Evolutionary conservation across 2,888 invertebrate genomes (phyloP), one percentile per base, ranked within the genome.

Genomic region (Mesorhabditis sp.): DNA sequence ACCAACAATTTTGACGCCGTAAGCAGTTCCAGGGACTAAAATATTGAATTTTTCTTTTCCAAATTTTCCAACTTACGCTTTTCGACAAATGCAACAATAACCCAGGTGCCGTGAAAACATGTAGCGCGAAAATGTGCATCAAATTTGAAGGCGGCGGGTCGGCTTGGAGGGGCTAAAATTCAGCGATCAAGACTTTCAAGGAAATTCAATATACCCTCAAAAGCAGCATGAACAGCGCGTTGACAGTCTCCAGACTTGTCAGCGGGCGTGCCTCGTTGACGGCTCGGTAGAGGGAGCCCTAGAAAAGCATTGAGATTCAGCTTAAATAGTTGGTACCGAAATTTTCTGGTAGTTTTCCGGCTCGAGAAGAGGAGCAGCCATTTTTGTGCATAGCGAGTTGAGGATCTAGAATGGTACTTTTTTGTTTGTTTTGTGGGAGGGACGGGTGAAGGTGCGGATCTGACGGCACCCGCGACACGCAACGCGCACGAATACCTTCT

Each of bases 301-400:
- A 71, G 45, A 68, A 61, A 50, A 41, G n/a, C 65, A 65, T 65
- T 43, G 42, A 15, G 44, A 43, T 4, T 13, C 3, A 65, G 15
- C 41, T 65, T 41, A 15, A 65, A 65, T 65, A 50, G n/a, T 13
- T 10, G 42, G 15, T 63, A 72, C 92, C 92, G 77, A 92, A 89
- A 88, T 92, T 90, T 92, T 87, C 92, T 70, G 68, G 68, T 77
- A 79, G 58, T 72, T 73, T 10, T 67, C 69, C 7, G 70, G 64
- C 5, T 77, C 75, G 28, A 73, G 71, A 5, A 82, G 72, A 5
- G 73, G 64, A 7, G 73, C 64, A 62, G 62, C 71, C 72, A 81
- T 78, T 70, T 84, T 84, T 4, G 68, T 62, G 64, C 82, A 83
- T 44, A 84, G 67, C 4, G 73, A 75, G 63, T 82, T 79, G 43